Base-by-base conservation (phyloP, 2,113 vertebrate genomes). In the Brienomyrus brachyistius region DNA sequence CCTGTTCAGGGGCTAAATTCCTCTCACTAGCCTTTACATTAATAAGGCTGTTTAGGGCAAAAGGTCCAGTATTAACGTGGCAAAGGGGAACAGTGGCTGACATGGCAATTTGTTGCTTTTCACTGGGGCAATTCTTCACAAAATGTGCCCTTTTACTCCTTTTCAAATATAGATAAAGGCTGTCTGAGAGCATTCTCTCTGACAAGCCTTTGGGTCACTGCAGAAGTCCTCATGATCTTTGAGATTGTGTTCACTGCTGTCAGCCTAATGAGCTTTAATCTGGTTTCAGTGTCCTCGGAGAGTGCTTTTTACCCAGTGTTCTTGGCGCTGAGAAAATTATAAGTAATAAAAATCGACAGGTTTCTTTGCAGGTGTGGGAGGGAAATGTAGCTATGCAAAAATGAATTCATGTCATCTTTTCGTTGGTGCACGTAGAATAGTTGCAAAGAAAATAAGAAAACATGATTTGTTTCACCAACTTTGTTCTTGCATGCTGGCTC, bases 211-310 rank as follows among this genome's bases (percentile, higher is more conserved):
- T 91, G 95, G 96, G 97, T 97, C 97, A 97, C 92, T 93, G 94
- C 89, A 93, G 95, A 93, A 93, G 95, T 96, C 96, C 96, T 92
- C 89, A 92, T 91, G 94, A 91, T 94, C 93, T 92, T 95, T 91
- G 92, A 93, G 91, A 91, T 94, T 94, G 94, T 91, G 94, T 93
- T 94, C 89, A 87, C 92, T 92, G 94, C 93, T 95, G 92, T 95
- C 96, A 94, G 94, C 93, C 93, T 94, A 94, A 97, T 98, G 97
- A 97, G 95, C 96, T 94, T 95, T 97, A 97, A 97, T 98, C 94
- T 96, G 94, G 95, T 94, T 94, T 95, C 93, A 94, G 92, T 94
- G 92, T 90, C 92, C 95, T 95, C 96, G 95, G 92, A 95, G 92
- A 94, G 94, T 95, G 91, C 50, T 89, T 94, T 94, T 95, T 93